phyloP scores from a whole-genome alignment of 2,888 invertebrate genomes.

The Alviniconcha strummeri region DNA sequence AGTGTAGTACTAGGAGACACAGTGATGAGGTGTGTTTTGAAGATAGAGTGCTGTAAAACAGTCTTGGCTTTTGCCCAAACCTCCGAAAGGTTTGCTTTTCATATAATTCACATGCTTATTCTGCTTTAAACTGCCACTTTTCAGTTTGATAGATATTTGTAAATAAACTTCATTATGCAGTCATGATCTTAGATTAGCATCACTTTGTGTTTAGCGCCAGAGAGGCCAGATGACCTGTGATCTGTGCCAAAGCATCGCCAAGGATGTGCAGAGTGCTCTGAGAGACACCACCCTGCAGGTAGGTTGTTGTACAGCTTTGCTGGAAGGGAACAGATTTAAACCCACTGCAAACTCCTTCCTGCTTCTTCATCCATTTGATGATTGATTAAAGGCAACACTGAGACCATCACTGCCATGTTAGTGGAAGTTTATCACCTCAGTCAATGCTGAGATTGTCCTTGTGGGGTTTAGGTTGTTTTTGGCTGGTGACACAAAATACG shows the following conservation, averaged over 20 bases:
- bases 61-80: too few species aligned
- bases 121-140: background rate
- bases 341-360: background rate
- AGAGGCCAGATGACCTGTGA: background rate
- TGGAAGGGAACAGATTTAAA: background rate
- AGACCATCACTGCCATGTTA: background rate
- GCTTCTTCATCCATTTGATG: background rate
- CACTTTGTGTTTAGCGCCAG: background rate
- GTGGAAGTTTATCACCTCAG: too few species aligned
- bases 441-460: too few species aligned
- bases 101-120: background rate
- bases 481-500: too few species aligned
- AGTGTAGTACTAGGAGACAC: background rate
- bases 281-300: slow-evolving; percentile 15
- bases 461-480: too few species aligned
- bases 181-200: background rate
- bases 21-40: background rate
- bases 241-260: background rate
- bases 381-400: background rate
- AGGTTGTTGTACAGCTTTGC: background rate
- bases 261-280: slow-evolving; percentile 6
- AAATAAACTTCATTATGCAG: background rate
- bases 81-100: too few species aligned
- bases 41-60: background rate
- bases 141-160: background rate